These are phyloP conservation scores for Spea bombifrons DNA, from an alignment of 2,113 vertebrate genomes.

Conservation along the genomic window DNA sequence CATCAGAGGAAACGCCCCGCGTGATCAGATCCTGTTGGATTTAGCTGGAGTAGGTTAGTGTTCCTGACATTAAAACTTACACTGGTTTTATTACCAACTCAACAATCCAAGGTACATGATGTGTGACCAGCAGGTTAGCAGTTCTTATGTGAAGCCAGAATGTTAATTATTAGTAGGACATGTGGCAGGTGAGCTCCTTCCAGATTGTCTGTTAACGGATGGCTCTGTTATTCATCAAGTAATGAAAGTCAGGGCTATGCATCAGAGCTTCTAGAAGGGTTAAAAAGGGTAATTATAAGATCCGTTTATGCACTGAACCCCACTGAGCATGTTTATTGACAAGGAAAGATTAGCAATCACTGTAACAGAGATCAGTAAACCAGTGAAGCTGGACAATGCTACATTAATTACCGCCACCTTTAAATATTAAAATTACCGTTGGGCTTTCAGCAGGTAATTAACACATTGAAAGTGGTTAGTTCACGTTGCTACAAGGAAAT, in stretches of 20 bases:
- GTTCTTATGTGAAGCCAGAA: background rate
- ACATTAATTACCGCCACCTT: slow-evolving; percentile 39
- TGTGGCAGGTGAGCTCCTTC: slow-evolving; percentile 1
- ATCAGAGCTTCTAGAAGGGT: slow-evolving; percentile 6
- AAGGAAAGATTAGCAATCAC: slow-evolving; percentile 8
- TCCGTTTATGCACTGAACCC: slow-evolving; percentile 18
- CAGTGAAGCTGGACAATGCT: slow-evolving; percentile 18
- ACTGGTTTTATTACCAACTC: too few species aligned
- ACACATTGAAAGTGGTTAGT: slow-evolving; percentile 47
- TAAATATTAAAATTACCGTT: slow-evolving; percentile 23
- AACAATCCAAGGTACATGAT: too few species aligned
- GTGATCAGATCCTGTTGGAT: too few species aligned
- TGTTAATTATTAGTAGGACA: slow-evolving; percentile 20
- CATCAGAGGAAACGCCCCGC: too few species aligned
- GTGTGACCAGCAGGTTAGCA: too few species aligned
- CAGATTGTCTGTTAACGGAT: background rate
- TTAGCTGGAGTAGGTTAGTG: too few species aligned
- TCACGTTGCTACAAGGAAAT: slow-evolving; percentile 40
- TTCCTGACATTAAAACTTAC: too few species aligned
- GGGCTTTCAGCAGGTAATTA: slow-evolving; percentile 20
- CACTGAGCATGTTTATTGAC: slow-evolving; percentile 26
- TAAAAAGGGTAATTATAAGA: slow-evolving; percentile 18
- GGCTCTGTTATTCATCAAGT: too few species aligned
- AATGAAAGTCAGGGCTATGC: slow-evolving; percentile 1
- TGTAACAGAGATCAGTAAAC: slow-evolving; percentile 10